A percentile compares a stretch with the other conserved stretches of the same genome.
Conservation (phyloP, 1,140 invertebrate genomes). For the Anastrepha ludens region DNA sequence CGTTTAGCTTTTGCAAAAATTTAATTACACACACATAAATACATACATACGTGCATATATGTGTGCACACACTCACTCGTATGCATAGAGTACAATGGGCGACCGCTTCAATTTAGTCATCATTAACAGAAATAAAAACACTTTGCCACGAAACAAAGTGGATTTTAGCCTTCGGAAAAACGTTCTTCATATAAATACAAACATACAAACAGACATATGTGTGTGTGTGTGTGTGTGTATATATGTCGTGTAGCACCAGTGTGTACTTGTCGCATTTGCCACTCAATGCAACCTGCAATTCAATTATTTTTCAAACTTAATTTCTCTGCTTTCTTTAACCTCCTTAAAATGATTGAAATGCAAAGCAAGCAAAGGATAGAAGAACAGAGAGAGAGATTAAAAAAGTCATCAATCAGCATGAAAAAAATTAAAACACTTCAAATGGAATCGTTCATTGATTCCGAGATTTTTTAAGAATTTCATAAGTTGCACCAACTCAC, state of each 20-base stretch:
- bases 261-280: slow-evolving; percentile 33
- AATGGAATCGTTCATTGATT: slow-evolving; percentile 22
- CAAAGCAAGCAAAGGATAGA: slow-evolving; percentile 7
- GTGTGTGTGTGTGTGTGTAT: not conserved
- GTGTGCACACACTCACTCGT: not conserved
- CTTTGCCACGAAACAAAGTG: slow-evolving; percentile 5
- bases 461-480: slow-evolving; percentile 6
- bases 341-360: not conserved
- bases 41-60: not conserved
- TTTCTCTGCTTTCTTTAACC: slow-evolving; percentile 16
- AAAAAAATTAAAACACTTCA: slow-evolving; percentile 17
- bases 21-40: not conserved
- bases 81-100: not conserved
- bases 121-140: slow-evolving; percentile 40
- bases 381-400: slow-evolving; percentile 2
- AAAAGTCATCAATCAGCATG: slow-evolving; percentile 15
- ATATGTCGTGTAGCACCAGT: not conserved
- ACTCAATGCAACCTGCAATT: slow-evolving; percentile 49
- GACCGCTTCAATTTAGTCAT: slow-evolving; percentile 2
- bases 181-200: not conserved
- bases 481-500: slow-evolving; percentile 9
- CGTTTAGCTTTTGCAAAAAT: slow-evolving; percentile 23
- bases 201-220: not conserved
- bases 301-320: slow-evolving; percentile 48
- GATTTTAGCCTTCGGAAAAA: not conserved